Base-by-base conservation (phyloP, 2,797 vertebrate genomes). In the Psittacula echo region DNA sequence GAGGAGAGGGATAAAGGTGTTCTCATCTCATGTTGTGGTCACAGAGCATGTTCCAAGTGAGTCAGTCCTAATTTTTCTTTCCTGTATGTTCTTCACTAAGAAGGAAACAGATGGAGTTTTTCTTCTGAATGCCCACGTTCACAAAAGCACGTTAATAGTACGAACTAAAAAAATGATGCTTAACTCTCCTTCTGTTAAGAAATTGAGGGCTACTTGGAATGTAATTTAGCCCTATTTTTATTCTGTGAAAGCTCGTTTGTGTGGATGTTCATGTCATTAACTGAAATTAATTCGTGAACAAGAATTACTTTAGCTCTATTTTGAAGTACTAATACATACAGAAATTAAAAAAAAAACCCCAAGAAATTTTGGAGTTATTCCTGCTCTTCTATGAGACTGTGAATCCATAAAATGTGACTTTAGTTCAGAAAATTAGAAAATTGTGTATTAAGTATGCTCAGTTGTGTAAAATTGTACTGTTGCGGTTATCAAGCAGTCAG, bases 371-470 rank as follows among this genome's bases (percentile, higher is more conserved):
- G 51, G 74, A 94, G 74, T 86, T 88, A 77, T 68, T 94, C 91
- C 73, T 85, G 37, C 64, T 91, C n/a, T 90, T 88, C 66, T 89
- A 5, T 73, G 65, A 85, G 94, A 65, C 88, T 51, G 12, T 85
- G 72, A 95, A 87, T 94, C 90, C 67, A 60, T 93, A 85, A 92
- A 96, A 90, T 94, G 80, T 83, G 34, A 89, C 70, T 94, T 79
- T 78, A 85, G 93, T 89, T 70, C 85, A 93, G 91, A 94, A 89
- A 95, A 95, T 93, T 80, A 94, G 88, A 94, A 95, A 96, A 92
- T 85, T 89, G 81, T 67, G 58, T 94, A 82, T 92, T 91, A 89
- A 91, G 37, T 95, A 61, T 2, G 2, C 89, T 92, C 77, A 76
- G 71, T 90, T 90, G 85, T 77, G 75, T 90, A 62, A 88, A 90